Conservation (phyloP, 1,140 invertebrate genomes). For the Mactra quadrangularis region DNA sequence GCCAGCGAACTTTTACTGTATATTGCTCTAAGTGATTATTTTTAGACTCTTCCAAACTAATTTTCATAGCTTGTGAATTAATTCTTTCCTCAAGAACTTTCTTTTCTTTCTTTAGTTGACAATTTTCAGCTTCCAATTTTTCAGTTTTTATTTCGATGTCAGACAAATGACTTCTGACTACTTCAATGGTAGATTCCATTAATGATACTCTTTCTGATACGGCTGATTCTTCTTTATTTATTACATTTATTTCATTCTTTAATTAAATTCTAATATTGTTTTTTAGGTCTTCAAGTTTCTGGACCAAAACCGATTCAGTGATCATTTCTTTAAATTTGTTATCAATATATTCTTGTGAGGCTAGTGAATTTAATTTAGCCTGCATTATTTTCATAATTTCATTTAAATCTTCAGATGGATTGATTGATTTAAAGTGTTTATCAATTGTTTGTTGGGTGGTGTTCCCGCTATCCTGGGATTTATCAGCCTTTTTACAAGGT, state of each 20-base stretch:
- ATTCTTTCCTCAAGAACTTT: neutral
- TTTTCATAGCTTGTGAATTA: neutral
- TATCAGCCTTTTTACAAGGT: too few species aligned
- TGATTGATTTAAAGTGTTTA: too few species aligned
- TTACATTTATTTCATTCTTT: neutral
- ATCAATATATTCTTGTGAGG: too few species aligned
- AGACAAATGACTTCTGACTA: constrained; percentile 3
- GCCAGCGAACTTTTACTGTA: too few species aligned
- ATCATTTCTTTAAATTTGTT: too few species aligned
- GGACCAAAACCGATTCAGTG: too few species aligned
- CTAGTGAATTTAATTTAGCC: too few species aligned
- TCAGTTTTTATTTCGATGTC: neutral
- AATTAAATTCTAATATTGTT: neutral
- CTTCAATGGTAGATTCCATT: neutral
- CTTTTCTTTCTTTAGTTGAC: neutral
- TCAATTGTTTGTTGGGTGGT: too few species aligned
- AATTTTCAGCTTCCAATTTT: neutral
- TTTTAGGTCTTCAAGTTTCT: too few species aligned
- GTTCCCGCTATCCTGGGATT: too few species aligned
- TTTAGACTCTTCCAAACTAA: neutral
- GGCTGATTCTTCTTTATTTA: neutral
- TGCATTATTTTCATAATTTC: too few species aligned
- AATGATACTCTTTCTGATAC: neutral
- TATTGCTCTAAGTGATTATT: constrained; percentile 28
- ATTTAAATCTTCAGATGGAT: too few species aligned